Evolutionary conservation across 2,113 vertebrate species (phyloP).

Genomic region (Caranx ignobilis): DNA sequence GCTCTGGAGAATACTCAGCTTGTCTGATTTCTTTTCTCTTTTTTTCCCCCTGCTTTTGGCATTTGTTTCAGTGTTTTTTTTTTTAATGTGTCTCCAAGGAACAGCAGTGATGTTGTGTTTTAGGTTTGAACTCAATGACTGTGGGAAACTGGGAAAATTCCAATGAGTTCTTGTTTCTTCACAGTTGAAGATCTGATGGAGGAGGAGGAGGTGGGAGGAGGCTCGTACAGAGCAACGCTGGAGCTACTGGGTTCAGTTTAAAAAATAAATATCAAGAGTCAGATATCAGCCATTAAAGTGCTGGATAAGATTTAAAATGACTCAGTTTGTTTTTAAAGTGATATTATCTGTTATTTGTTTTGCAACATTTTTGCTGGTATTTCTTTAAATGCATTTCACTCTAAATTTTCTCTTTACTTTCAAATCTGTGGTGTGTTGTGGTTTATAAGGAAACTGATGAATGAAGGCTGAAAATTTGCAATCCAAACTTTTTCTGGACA

Average conservation of each 20-base stretch:
- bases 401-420: too few species aligned
- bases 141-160: slow-evolving; percentile 44
- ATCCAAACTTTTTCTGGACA: not conserved
- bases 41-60: slow-evolving; percentile 4
- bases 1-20: slow-evolving; percentile 35
- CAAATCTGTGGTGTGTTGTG: too few species aligned
- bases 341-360: too few species aligned
- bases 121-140: slow-evolving; percentile 49
- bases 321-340: too few species aligned
- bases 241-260: slow-evolving; percentile 16
- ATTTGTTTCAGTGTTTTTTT: slow-evolving; percentile 24
- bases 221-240: not conserved
- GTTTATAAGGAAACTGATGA: too few species aligned
- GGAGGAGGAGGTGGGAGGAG: slow-evolving; percentile 35
- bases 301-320: too few species aligned
- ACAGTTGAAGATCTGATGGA: slow-evolving; percentile 10
- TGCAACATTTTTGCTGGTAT: too few species aligned
- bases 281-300: not conserved
- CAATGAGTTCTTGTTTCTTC: slow-evolving; percentile 36
- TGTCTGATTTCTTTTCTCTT: slow-evolving; percentile 15
- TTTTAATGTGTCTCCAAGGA: slow-evolving; percentile 37
- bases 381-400: too few species aligned
- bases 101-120: slow-evolving; percentile 17
- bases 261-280: slow-evolving; percentile 15
- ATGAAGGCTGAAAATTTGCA: too few species aligned